phyloP scores from a whole-genome alignment of 2,888 invertebrate genomes.

The Trissolcus japonicus region DNA sequence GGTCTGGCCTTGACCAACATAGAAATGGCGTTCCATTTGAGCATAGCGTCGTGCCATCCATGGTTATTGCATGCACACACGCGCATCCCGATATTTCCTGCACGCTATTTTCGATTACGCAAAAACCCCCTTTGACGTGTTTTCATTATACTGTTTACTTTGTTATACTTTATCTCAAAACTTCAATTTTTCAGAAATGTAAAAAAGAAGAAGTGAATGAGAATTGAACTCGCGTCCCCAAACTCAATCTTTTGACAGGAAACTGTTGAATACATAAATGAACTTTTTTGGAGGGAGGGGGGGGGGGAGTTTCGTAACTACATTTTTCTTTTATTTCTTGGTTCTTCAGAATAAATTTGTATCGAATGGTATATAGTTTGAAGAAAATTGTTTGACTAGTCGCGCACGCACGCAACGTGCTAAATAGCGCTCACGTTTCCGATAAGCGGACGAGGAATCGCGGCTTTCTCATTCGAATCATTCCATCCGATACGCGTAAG shows the following conservation, averaged over 20 bases:
- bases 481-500: constrained; percentile 47
- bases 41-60: constrained; percentile 36
- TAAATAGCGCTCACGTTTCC: constrained; percentile 40
- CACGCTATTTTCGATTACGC: constrained; percentile 52
- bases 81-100: constrained; percentile 46
- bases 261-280: too few species aligned
- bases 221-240: too few species aligned
- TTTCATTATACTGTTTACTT: constrained; percentile 11
- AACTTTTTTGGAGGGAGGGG: not conserved
- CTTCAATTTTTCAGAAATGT: not conserved
- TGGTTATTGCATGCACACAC: constrained; percentile 40
- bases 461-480: constrained; percentile 39
- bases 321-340: not conserved
- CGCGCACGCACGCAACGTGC: constrained; percentile 6
- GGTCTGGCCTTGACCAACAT: constrained; percentile 53
- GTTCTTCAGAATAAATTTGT: not conserved
- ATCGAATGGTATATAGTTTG: not conserved
- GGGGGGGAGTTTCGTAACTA: not conserved
- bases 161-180: not conserved
- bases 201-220: not conserved
- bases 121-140: constrained; percentile 21
- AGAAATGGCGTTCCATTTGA: constrained; percentile 48
- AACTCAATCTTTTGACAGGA: too few species aligned
- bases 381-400: constrained; percentile 21
- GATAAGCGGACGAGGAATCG: constrained; percentile 34